Conservation (phyloP, 2,888 invertebrate species). For the Eristalis intricaria region DNA sequence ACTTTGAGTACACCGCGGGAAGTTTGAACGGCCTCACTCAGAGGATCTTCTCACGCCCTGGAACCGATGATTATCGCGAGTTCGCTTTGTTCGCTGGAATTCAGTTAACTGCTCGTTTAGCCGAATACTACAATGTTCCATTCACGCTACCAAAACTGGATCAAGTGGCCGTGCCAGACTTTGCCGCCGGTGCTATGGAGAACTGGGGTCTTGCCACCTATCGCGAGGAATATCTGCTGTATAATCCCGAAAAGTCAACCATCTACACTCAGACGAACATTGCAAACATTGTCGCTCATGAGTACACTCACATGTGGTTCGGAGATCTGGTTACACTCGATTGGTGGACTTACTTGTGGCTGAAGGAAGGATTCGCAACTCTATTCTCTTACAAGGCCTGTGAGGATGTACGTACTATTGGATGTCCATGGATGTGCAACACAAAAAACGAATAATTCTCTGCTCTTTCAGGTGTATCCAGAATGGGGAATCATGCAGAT, state of each 20-base stretch:
- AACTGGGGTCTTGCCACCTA: constrained; percentile 94
- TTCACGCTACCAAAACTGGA: constrained; percentile 92
- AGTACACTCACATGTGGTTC: constrained; percentile 90
- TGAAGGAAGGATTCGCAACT: constrained; percentile 87
- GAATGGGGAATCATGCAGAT: constrained; percentile 89
- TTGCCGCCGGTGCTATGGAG: constrained; percentile 94
- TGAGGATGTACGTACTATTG: constrained; percentile 75
- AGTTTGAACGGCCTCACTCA: constrained; percentile 75
- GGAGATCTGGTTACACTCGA: constrained; percentile 87
- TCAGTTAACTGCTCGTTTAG: constrained; percentile 86
- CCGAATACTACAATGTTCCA: constrained; percentile 87
- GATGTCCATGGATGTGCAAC: not conserved
- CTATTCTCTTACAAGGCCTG: constrained; percentile 77
- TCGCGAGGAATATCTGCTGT: constrained; percentile 78
- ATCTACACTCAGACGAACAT: constrained; percentile 79
- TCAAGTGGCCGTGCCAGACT: constrained; percentile 93
- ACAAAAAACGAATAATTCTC: not conserved
- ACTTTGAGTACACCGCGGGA: constrained; percentile 80
- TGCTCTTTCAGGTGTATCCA: constrained; percentile 81
- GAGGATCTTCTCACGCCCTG: constrained; percentile 78
- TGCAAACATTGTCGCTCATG: constrained; percentile 83
- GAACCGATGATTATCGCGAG: constrained; percentile 81
- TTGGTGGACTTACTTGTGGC: constrained; percentile 88
- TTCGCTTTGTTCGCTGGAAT: constrained; percentile 89
- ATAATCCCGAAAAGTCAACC: constrained; percentile 76